These are phyloP conservation scores for Sinocyclocheilus rhinocerous DNA, from an alignment of 2,113 vertebrate species.

Conservation along the genomic window DNA sequence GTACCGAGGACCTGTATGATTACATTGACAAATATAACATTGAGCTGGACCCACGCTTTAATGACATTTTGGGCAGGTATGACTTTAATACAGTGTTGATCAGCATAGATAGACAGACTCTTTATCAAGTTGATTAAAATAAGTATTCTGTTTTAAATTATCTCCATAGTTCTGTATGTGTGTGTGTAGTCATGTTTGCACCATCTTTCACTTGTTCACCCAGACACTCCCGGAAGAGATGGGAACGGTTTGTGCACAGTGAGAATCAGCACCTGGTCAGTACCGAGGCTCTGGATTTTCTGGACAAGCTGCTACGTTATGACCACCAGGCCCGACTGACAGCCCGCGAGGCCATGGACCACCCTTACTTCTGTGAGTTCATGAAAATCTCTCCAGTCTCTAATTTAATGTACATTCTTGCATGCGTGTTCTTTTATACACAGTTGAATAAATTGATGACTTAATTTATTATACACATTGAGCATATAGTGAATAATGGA, in stretches of 20 bases:
- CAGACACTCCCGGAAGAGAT: conserved; percentile 85
- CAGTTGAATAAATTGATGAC: neutral
- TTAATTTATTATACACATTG: too few relatives aligned
- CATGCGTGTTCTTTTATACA: neutral
- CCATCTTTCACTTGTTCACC: neutral
- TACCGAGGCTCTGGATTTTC: conserved; percentile 82
- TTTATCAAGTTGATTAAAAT: neutral
- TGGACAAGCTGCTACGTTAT: conserved; percentile 86
- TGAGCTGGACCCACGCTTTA: conserved; percentile 80
- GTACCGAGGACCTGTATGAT: conserved; percentile 80
- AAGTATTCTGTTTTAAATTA: neutral
- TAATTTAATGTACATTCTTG: neutral
- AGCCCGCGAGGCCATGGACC: conserved; percentile 84
- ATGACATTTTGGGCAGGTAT: conserved; percentile 80
- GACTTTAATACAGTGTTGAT: neutral
- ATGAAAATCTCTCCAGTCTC: neutral
- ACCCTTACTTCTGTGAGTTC: conserved; percentile 82
- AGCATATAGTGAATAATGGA: neutral
- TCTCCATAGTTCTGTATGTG: too few relatives aligned
- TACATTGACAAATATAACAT: conserved; percentile 84
- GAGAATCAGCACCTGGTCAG: conserved; percentile 87
- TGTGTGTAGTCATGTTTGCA: neutral
- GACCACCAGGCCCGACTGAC: conserved; percentile 85
- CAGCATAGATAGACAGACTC: too few relatives aligned
- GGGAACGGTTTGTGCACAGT: conserved; percentile 86